Evolutionary conservation across 2,797 vertebrate genomes (phyloP), one percentile per base, ranked within the genome.

Genomic region (Falco naumanni): DNA sequence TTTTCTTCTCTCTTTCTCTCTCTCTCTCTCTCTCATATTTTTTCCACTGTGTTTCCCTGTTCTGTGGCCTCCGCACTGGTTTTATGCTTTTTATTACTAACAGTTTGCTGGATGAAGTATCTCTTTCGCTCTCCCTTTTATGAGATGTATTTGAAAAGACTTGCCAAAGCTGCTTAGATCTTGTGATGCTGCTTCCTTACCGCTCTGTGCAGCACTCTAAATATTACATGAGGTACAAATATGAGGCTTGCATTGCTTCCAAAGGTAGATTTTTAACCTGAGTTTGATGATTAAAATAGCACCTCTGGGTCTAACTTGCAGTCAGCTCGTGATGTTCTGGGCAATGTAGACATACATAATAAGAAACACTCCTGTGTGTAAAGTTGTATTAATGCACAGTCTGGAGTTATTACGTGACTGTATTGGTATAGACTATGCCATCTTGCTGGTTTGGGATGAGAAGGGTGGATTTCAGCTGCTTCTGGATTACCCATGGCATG

Each of bases 1-100:
- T 78, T 29, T 17, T 57, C 50, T 87, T 85, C 37, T 50, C 20
- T 47, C 43, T 75, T 37, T 74, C 45, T 66, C 33, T 47, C 24
- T 74, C 45, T 74, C 45, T 70, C 22, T 22, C 10, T 24, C 20
- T 22, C 33, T 41, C 24, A 5, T 43, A 31, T 37, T 26, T 3
- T 71, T 93, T 86, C 65, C 37, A 19, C 20, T 57, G 8, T 20
- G 26, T 80, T 95, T 51, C 37, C 34, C 51, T 69, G 18, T 71
- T 75, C 74, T 72, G 29, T 71, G 60, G 50, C 65, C 61, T 84
- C 61, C 47, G 51, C 50, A 1, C 39, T 28, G 57, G 31, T 78
- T 94, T 96, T 75, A 78, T 59, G 41, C 29, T 29, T 84, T 95
- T 95, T 94, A 81, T 86, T 84, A 10, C 77, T 54, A 84, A n/a